Percentiles rank a stretch among this genome's conserved stretches.
These are phyloP conservation scores for Drosophila nannoptera DNA, from an alignment of 1,140 invertebrate genomes.

Conservation along the genomic window DNA sequence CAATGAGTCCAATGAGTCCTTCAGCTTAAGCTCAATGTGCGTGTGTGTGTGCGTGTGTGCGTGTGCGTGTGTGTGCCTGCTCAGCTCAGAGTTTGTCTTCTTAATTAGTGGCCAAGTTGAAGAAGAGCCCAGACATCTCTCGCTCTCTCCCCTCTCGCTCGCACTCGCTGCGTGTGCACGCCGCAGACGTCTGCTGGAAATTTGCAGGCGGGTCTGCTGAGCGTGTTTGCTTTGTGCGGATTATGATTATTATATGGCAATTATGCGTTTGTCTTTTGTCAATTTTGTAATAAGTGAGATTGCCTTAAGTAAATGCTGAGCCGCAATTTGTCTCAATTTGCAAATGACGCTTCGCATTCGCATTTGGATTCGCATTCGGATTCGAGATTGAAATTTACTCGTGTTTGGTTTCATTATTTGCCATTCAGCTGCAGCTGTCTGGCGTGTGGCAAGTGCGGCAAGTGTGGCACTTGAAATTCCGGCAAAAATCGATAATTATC, in stretches of 20 bases:
- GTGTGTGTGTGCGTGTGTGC: neutral
- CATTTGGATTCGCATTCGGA: no score
- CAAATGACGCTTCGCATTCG: conserved; percentile 45
- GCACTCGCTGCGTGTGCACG: neutral
- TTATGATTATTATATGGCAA: conserved; percentile 77
- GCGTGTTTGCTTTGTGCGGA: conserved; percentile 70
- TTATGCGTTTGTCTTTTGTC: conserved; percentile 69
- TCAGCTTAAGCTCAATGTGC: neutral
- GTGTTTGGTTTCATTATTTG: conserved; percentile 16
- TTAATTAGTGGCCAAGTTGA: conserved; percentile 72
- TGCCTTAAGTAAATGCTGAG: conserved; percentile 62
- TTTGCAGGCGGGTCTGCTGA: neutral
- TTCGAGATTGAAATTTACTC: conserved; percentile 33
- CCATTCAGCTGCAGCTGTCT: conserved; percentile 19
- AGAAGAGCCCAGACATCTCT: conserved; percentile 27
- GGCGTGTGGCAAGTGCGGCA: conserved; percentile 11
- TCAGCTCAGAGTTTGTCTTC: conserved; percentile 63
- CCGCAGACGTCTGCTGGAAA: conserved; percentile 14
- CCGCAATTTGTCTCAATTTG: conserved; percentile 60
- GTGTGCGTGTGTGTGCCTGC: conserved; percentile 13
- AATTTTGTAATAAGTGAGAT: conserved; percentile 68
- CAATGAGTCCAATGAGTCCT: conserved; percentile 5
- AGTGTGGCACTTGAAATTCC: conserved; percentile 12
- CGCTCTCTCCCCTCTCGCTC: neutral
- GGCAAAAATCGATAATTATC: conserved; percentile 64